These are phyloP conservation scores for Cheilosia vernalis DNA, from an alignment of 2,888 invertebrate species.

Conservation along the genomic window DNA sequence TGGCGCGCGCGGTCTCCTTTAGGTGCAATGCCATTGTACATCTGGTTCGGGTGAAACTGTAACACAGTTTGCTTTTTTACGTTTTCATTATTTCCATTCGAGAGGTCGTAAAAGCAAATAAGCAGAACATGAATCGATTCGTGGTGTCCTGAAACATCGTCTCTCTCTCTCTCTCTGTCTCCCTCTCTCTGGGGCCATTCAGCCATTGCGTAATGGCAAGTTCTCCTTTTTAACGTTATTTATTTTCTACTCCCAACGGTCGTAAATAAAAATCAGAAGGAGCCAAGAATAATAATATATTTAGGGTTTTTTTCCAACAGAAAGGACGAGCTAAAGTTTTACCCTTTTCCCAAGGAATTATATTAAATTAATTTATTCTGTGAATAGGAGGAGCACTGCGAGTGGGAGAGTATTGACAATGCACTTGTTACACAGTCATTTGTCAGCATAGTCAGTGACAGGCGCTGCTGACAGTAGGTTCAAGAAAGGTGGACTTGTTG, in stretches of 20 bases:
- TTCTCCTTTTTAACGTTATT: slow-evolving; percentile 36
- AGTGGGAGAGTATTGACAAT: slow-evolving; percentile 40
- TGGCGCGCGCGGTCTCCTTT: slow-evolving; percentile 55
- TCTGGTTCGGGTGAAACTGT: slow-evolving; percentile 24
- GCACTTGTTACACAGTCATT: slow-evolving; percentile 47
- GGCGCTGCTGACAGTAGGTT: background rate
- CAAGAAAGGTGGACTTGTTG: background rate
- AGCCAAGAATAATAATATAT: slow-evolving; percentile 54
- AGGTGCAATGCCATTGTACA: slow-evolving; percentile 53
- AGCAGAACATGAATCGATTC: slow-evolving; percentile 71
- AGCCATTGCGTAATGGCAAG: slow-evolving; percentile 54
- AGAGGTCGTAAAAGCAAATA: slow-evolving; percentile 72
- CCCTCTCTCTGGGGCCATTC: slow-evolving; percentile 1
- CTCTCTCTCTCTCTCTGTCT: background rate
- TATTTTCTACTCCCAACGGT: slow-evolving; percentile 50
- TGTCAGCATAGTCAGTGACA: background rate
- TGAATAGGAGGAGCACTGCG: background rate
- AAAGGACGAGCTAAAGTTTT: background rate
- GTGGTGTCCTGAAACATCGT: slow-evolving; percentile 59
- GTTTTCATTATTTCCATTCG: slow-evolving; percentile 54
- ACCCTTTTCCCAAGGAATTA: slow-evolving; percentile 4
- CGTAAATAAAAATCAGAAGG: slow-evolving; percentile 64
- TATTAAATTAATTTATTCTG: slow-evolving; percentile 45
- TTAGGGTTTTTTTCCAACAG: slow-evolving; percentile 53
- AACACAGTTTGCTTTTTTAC: slow-evolving; percentile 30